Conservation (phyloP, 1,140 invertebrate genomes). For the Papilio machaon region DNA sequence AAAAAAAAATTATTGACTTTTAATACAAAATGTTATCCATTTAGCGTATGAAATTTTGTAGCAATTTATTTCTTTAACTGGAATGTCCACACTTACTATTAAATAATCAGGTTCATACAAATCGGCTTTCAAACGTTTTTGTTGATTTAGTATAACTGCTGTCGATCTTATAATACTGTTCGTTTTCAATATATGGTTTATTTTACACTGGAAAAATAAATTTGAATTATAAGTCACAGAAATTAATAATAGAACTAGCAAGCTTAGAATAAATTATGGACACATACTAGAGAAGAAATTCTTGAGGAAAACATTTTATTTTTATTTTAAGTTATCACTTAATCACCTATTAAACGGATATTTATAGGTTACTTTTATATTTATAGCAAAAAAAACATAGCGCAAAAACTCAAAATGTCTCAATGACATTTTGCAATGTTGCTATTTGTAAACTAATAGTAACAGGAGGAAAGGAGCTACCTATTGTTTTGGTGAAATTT, state of each 20-base stretch:
- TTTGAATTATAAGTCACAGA: neutral
- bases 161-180: constrained; percentile 30
- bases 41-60: neutral
- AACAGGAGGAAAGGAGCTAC: neutral
- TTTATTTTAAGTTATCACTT: neutral
- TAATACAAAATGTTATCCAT: neutral
- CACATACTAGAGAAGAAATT: constrained; percentile 24
- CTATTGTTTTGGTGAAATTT: too few species aligned
- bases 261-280: neutral
- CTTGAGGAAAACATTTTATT: constrained; percentile 26
- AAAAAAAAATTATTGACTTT: neutral
- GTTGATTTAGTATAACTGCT: constrained; percentile 42
- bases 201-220: constrained; percentile 50
- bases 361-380: neutral
- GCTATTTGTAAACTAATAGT: neutral
- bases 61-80: neutral
- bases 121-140: constrained; percentile 64
- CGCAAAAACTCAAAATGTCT: neutral
- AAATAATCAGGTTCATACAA: constrained; percentile 73
- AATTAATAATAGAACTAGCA: neutral
- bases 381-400: neutral
- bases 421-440: neutral
- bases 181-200: constrained; percentile 44
- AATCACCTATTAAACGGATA: neutral
- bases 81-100: constrained; percentile 60